A percentile compares a stretch with the other conserved stretches of the same genome.
phyloP scores from a whole-genome alignment of 2,113 vertebrate genomes.

The Aythya baeri region DNA sequence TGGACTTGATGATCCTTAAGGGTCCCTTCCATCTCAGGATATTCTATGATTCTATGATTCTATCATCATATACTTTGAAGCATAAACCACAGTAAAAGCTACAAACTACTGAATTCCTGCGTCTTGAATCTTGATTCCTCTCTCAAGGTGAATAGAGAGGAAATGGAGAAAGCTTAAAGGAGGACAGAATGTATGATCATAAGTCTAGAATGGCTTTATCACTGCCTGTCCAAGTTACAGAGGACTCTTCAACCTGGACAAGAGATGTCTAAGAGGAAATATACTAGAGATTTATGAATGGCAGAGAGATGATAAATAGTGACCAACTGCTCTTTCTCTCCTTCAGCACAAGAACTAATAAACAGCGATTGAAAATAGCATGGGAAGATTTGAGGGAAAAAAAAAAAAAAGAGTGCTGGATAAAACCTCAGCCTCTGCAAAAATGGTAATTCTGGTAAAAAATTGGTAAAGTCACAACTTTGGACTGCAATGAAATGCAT shows the following conservation, averaged over 20 bases:
- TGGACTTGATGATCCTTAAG: too few relatives aligned
- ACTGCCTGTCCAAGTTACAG: rapidly evolving
- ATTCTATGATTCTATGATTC: too few relatives aligned
- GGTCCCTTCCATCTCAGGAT: too few relatives aligned
- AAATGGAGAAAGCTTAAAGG: not conserved
- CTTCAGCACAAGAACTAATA: not conserved
- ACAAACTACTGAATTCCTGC: not conserved
- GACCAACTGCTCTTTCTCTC: not conserved
- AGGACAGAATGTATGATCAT: not conserved
- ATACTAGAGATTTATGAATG: not conserved
- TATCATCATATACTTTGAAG: not conserved
- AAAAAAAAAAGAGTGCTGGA: not conserved
- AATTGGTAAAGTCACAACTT: not conserved
- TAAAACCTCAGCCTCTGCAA: not conserved
- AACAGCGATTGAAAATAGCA: not conserved
- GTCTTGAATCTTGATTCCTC: not conserved
- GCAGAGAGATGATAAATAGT: not conserved
- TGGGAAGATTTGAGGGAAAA: not conserved
- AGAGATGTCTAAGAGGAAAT: not conserved
- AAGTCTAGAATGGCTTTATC: not conserved
- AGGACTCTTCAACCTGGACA: not conserved
- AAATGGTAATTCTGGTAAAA: not conserved
- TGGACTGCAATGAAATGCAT: not conserved
- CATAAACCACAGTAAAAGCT: not conserved
- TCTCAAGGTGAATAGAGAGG: not conserved